Conservation (phyloP, 2,113 vertebrate species). For the Chaenocephalus aceratus region DNA sequence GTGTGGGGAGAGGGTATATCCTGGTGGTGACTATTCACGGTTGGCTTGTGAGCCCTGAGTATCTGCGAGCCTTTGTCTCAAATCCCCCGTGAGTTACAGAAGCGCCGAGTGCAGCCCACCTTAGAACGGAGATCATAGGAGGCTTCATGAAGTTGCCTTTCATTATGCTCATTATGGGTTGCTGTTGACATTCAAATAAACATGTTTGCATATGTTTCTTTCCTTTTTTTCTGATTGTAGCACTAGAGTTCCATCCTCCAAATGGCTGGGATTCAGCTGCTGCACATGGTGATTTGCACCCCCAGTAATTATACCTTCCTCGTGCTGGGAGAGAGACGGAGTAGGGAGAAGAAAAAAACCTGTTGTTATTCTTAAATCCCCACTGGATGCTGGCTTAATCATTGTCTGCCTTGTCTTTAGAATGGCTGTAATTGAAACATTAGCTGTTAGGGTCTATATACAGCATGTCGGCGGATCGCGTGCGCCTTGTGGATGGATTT, state of each 20-base stretch:
- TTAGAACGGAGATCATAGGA: conserved; percentile 30
- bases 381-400: conserved; percentile 75
- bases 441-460: conserved; percentile 70
- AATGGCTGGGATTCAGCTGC: conserved; percentile 64
- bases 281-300: conserved; percentile 71
- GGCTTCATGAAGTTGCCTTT: conserved; percentile 27
- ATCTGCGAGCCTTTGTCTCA: conserved; percentile 4
- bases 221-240: conserved; percentile 11
- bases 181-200: conserved; percentile 59
- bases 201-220: conserved; percentile 45
- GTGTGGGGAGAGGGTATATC: conserved; percentile 10
- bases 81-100: conserved; percentile 17
- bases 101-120: conserved; percentile 39
- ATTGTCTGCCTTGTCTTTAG: conserved; percentile 75
- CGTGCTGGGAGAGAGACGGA: conserved; percentile 27
- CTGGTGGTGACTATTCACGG: conserved; percentile 37
- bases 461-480: conserved; percentile 67
- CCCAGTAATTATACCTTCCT: conserved; percentile 76
- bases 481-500: conserved; percentile 60
- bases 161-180: conserved; percentile 28
- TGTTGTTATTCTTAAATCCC: conserved; percentile 77
- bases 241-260: conserved; percentile 50
- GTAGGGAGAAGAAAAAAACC: conserved; percentile 3
- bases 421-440: conserved; percentile 81
- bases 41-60: conserved; percentile 22